These are phyloP conservation scores for Aviceda subcristata DNA, from an alignment of 2,113 vertebrate genomes.

Conservation along the genomic window DNA sequence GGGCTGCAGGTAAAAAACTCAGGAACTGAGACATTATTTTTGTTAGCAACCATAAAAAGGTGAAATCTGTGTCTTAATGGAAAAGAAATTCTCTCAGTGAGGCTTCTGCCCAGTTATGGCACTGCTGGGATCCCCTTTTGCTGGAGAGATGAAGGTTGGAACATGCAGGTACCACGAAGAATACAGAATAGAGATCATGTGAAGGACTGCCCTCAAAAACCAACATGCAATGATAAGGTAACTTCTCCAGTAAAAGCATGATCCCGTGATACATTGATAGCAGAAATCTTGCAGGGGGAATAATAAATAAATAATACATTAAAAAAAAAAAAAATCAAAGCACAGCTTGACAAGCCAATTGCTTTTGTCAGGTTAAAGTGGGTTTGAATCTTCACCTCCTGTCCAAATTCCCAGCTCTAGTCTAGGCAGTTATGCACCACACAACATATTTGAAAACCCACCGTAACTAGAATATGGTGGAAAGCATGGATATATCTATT, in stretches of 20 bases:
- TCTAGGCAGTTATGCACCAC: not conserved
- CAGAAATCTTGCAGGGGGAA: not conserved
- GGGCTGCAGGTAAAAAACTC: not conserved
- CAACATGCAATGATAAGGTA: not conserved
- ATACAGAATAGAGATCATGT: not conserved
- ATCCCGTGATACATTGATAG: not conserved
- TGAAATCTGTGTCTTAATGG: not conserved
- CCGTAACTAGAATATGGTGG: not conserved
- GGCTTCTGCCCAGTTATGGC: not conserved
- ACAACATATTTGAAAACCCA: not conserved
- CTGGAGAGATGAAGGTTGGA: not conserved
- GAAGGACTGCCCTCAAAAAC: not conserved
- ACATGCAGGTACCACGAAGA: not conserved
- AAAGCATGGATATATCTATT: not conserved
- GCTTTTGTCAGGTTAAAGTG: not conserved
- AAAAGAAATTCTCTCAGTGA: not conserved
- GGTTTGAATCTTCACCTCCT: not conserved
- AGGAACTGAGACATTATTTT: not conserved
- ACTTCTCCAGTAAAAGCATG: not conserved
- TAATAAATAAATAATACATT: not conserved
- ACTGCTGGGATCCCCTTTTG: not conserved
- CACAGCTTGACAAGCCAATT: not conserved
- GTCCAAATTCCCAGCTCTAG: not conserved
- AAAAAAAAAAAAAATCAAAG: not conserved
- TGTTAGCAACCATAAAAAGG: not conserved